A percentile compares a stretch with the other conserved stretches of the same genome.
These are phyloP conservation scores for Heterotis niloticus DNA, from an alignment of 2,113 vertebrate genomes.

Conservation along the genomic window DNA sequence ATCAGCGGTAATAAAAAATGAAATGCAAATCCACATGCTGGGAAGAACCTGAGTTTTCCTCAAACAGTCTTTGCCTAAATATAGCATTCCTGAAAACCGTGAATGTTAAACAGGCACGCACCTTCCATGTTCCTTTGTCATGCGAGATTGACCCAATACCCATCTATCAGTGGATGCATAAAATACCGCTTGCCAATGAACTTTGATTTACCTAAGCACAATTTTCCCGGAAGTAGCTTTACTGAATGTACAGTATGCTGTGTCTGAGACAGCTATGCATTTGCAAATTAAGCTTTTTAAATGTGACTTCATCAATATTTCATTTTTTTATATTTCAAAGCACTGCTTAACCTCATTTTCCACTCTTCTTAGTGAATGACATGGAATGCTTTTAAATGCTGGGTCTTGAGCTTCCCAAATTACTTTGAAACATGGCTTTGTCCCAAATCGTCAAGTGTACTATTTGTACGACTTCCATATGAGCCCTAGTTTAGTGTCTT, in stretches of 20 bases:
- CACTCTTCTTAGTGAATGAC: slow-evolving; percentile 37
- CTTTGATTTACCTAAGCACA: slow-evolving; percentile 38
- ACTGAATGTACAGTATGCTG: slow-evolving; percentile 35
- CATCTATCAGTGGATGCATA: slow-evolving; percentile 30
- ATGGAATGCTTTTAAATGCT: slow-evolving; percentile 30
- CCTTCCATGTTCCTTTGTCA: slow-evolving; percentile 30
- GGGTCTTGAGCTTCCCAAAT: slow-evolving; percentile 39
- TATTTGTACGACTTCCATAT: slow-evolving; percentile 47
- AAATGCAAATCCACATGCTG: background rate
- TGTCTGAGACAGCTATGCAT: slow-evolving; percentile 47
- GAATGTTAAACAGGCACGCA: background rate
- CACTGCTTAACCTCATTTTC: slow-evolving; percentile 52
- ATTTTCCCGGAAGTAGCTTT: slow-evolving; percentile 43
- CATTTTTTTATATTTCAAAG: slow-evolving; percentile 50
- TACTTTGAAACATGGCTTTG: slow-evolving; percentile 25
- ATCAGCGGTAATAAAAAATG: background rate
- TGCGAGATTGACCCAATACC: slow-evolving; percentile 33
- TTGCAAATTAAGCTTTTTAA: slow-evolving; percentile 57
- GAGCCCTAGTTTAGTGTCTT: slow-evolving; percentile 47
- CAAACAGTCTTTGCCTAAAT: too few species aligned
- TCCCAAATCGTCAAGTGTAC: slow-evolving; percentile 38
- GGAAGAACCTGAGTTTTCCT: too few species aligned
- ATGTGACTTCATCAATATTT: slow-evolving; percentile 61
- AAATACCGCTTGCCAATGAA: slow-evolving; percentile 46
- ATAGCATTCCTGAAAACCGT: background rate